phyloP scores from a whole-genome alignment of 2,113 vertebrate genomes.

The Chamaea fasciata region DNA sequence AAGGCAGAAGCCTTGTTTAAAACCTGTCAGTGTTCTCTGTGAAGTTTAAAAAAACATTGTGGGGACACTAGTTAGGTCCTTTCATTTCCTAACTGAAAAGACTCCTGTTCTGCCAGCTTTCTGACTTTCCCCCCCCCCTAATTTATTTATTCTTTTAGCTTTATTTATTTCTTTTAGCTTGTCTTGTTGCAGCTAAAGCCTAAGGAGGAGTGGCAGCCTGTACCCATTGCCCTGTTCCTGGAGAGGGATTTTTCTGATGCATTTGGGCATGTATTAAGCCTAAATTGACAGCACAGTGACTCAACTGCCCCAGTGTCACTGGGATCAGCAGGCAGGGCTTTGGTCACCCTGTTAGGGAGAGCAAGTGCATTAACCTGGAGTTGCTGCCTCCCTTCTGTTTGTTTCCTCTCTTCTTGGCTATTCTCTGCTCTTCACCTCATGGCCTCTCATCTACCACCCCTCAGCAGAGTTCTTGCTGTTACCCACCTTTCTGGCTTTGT shows the following conservation, averaged over 20 bases:
- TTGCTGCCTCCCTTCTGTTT: not conserved
- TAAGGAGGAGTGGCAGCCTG: not conserved
- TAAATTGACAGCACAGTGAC: not conserved
- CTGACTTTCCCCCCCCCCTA: not conserved
- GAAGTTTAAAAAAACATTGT: not conserved
- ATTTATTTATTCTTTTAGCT: no score
- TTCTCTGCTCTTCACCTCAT: not conserved
- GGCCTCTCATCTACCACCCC: not conserved
- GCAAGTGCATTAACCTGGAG: not conserved
- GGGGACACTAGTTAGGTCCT: not conserved
- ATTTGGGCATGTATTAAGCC: not conserved
- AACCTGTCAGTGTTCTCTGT: not conserved
- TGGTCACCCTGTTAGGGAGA: not conserved
- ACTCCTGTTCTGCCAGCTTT: not conserved
- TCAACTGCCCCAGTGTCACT: not conserved
- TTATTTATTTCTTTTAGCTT: not conserved
- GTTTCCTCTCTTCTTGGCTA: not conserved
- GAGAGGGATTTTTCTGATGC: not conserved
- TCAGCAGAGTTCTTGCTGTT: not conserved
- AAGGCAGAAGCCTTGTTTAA: constrained; percentile 22
- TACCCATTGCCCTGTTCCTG: not conserved
- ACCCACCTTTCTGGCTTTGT: not conserved
- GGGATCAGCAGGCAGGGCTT: not conserved
- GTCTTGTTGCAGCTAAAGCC: not conserved
- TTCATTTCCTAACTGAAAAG: not conserved